Conservation (phyloP, 2,113 vertebrate species). For the Pithys albifrons region DNA sequence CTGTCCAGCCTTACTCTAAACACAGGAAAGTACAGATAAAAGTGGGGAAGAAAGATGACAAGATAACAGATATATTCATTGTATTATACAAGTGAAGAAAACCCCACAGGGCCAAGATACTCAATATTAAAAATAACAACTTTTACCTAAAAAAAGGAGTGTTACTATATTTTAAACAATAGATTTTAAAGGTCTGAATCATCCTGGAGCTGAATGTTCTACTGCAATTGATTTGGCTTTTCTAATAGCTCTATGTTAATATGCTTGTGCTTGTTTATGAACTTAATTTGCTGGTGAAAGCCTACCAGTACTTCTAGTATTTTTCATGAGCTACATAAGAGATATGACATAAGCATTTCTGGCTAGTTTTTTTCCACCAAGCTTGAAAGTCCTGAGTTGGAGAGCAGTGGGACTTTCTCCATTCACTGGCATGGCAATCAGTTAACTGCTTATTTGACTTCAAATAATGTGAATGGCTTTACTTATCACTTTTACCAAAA, state of each 20-base stretch:
- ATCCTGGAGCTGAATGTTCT: not conserved
- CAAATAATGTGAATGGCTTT: not conserved
- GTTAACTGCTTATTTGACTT: not conserved
- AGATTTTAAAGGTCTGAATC: not conserved
- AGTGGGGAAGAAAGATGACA: not conserved
- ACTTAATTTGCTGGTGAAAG: slow-evolving; percentile 13
- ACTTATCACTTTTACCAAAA: not conserved
- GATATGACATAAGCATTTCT: not conserved
- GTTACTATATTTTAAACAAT: not conserved
- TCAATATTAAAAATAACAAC: not conserved
- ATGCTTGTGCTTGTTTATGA: not conserved
- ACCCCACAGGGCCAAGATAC: not conserved
- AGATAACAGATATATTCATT: accelerated
- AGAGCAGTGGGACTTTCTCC: not conserved
- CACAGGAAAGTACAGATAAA: not conserved
- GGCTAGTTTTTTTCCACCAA: not conserved
- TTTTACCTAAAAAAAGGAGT: not conserved
- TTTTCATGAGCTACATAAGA: not conserved
- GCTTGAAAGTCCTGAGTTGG: not conserved
- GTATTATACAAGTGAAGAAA: not conserved
- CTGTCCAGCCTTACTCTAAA: not conserved
- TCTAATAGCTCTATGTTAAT: not conserved
- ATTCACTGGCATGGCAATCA: not conserved
- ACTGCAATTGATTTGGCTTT: not conserved
- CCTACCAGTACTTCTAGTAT: not conserved